Conservation (phyloP, 2,797 vertebrate genomes). For the Halcyon chelicuti region DNA sequence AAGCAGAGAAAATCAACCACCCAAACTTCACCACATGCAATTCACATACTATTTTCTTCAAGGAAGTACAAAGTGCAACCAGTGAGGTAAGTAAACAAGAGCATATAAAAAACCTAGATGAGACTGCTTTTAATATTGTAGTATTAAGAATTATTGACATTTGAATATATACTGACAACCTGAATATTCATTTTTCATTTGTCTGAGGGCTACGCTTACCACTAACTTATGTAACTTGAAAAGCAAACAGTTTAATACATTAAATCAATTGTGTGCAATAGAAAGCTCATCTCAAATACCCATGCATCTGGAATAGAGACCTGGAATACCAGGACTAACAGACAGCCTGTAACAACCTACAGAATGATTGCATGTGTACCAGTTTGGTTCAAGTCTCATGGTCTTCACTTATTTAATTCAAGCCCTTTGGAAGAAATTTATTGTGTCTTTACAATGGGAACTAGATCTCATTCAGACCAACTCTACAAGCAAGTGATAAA, state of each 20-base stretch:
- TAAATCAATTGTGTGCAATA: not conserved
- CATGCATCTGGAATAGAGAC: not conserved
- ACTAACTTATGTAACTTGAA: not conserved
- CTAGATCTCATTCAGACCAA: not conserved
- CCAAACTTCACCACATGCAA: not conserved
- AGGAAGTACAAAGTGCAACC: not conserved
- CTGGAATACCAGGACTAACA: not conserved
- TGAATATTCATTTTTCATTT: not conserved
- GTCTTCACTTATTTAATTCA: not conserved
- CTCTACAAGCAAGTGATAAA: not conserved
- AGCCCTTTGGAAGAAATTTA: not conserved
- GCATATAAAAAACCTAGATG: not conserved
- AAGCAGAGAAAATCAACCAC: not conserved
- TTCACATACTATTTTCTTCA: not conserved
- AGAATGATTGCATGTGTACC: not conserved
- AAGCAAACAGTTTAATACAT: not conserved
- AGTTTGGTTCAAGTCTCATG: not conserved
- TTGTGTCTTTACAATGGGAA: not conserved
- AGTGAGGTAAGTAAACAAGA: not conserved
- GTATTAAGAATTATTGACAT: not conserved
- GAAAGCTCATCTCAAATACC: conserved; percentile 17
- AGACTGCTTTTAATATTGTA: not conserved
- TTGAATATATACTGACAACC: not conserved
- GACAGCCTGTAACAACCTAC: not conserved
- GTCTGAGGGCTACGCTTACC: not conserved